Base-by-base conservation (phyloP, 2,888 invertebrate genomes). In the Aphrophora alni region DNA sequence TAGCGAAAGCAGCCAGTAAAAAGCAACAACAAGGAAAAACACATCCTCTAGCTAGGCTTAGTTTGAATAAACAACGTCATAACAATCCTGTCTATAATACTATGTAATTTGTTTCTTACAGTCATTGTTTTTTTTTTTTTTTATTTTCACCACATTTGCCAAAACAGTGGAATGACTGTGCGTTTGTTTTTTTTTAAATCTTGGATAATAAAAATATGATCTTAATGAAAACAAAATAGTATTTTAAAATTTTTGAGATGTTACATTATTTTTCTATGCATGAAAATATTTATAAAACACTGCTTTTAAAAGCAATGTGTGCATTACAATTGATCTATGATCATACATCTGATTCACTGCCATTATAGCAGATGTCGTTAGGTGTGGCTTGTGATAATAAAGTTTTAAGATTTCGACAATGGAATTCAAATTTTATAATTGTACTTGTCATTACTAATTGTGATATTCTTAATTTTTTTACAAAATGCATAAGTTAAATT, bases 1-100 rank as follows among this genome's bases (percentile, higher is more conserved):
- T 93, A 86, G 92, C 93, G 85, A 93, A 92, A 88, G 92, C 93
- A 87, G 92, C 93, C 87, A 93, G 92, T 85, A 95, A 95, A 89
- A 93, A 95, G 89, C 95, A 94, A 87, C 97, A 97, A 88, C 97
- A 96, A 88, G 97, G 97, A 86, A 96, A 95, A 89, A 96, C 95
- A 87, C 97, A 97, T 91, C 97, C 97, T 85, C 91, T 97, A 87
- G 94, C 96, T 87, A 94, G 94, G 92, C 92, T 97, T 89, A 94
- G 93, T 90, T 91, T 94, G 89, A 93, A 91, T 89, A 93, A 94
- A 90, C 91, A 92, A 86, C 91, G 93, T 90, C 92, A 93, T 90
- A 94, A 94, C 89, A 94, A 95, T 90, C 92, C 94, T 87, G 94
- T 95, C 89, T 96, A 95, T 90, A 96, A 96, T 91, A 96, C 95